Evolutionary conservation across 2,888 invertebrate species (phyloP).

Genomic region (Mystacides longicornis): DNA sequence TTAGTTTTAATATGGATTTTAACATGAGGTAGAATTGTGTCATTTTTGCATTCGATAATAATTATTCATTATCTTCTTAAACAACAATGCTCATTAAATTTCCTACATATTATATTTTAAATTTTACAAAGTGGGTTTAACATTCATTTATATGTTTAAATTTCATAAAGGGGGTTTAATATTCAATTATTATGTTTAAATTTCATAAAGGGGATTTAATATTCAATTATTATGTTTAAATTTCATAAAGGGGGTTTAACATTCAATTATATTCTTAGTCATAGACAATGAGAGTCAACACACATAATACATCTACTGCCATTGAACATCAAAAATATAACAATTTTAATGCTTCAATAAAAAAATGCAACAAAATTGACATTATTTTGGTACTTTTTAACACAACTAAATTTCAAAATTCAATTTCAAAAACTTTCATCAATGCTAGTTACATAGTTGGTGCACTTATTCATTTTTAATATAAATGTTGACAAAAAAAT

Average conservation of each 20-base stretch:
- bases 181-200: neutral
- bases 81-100: neutral
- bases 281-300: neutral
- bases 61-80: neutral
- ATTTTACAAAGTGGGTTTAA: neutral
- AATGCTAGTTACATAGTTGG: too few species aligned
- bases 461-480: too few species aligned
- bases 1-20: constrained; percentile 3
- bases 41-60: neutral
- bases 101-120: neutral
- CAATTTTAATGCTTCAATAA: too few species aligned
- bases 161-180: neutral
- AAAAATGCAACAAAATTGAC: too few species aligned
- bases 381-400: too few species aligned
- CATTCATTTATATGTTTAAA: neutral
- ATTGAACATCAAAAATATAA: neutral
- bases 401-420: too few species aligned
- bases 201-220: neutral
- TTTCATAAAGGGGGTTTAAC: neutral
- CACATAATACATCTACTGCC: neutral
- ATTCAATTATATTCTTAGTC: neutral
- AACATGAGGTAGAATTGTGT: constrained; percentile 16
- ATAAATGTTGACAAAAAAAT: too few species aligned
- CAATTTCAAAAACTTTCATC: too few species aligned
- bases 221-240: neutral